Evolutionary conservation across 1,140 invertebrate species (phyloP).

Genomic region (Bactericera cockerelli): DNA sequence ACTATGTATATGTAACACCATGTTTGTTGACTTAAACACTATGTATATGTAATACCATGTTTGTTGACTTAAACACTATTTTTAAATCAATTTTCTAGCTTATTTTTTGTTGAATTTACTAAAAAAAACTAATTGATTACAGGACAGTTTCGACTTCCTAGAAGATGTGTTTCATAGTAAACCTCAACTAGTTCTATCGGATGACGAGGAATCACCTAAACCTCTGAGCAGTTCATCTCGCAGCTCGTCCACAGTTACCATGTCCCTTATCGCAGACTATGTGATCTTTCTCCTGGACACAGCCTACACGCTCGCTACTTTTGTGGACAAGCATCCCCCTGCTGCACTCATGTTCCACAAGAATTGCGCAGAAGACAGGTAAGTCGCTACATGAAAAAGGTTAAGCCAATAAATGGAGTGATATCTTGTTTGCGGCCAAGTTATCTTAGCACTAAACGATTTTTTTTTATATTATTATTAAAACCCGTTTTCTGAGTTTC

Average conservation of each 20-base stretch:
- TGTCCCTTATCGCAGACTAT: background rate
- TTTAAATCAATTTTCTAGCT: too few species aligned
- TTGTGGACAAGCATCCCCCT: conserved; percentile 1
- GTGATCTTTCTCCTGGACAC: background rate
- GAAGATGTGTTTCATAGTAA: background rate
- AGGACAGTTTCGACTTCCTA: background rate
- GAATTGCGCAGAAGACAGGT: background rate
- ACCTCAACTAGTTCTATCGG: background rate
- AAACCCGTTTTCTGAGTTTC: too few species aligned
- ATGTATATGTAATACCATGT: too few species aligned
- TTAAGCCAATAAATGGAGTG: too few species aligned
- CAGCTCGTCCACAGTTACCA: background rate
- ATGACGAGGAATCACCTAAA: background rate
- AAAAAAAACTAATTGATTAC: too few species aligned
- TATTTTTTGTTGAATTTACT: too few species aligned
- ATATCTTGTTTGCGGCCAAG: too few species aligned
- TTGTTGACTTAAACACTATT: too few species aligned
- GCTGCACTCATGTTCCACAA: background rate
- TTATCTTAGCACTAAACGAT: too few species aligned
- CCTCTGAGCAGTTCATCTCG: background rate
- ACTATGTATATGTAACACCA: too few species aligned
- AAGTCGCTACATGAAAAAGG: background rate
- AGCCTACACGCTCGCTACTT: background rate
- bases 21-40: too few species aligned
- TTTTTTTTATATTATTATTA: too few species aligned